Evolutionary conservation across 1,140 invertebrate species (phyloP), one percentile per base, ranked within the genome.

Genomic region (Tigriopus japonicus): DNA sequence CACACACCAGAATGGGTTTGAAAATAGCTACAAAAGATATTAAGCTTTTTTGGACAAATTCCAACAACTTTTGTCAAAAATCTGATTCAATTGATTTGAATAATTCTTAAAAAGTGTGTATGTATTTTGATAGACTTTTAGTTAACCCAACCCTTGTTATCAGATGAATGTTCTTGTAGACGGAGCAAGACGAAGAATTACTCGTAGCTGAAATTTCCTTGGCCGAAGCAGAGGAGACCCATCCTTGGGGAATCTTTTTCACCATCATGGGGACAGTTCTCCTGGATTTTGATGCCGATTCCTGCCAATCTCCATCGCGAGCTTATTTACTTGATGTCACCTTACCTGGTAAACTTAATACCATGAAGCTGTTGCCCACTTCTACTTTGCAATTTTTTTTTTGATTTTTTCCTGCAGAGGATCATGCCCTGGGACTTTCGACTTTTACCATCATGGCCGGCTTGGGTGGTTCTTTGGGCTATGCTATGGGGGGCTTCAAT

Each of bases 401-500:
- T 1, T 61, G 42, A 62, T 35, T 54, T 40, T 40, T 60, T 14
- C 52, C 52, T 62, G 3, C 63, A 81, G 88, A 91, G 74, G 91
- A 96, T 69, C 91, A 96, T 68, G 85, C 88, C 0, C 80, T 80
- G 65, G 92, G 93, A 0, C 72, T 97, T 1, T 94, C 88, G 63
- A 93, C 89, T 1, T 96, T 97, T 67, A 95, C 91, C 0, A 81
- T 95, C 60, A 94, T 96, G 89, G 91, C 92, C 1, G 93, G 92
- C 0, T 72, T 95, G 0, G 93, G 93, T 7, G 92, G 93, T 13
- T 87, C 87, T 65, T 79, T 95, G 69, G 93, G 92, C 0, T 96
- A 96, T 69, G 81, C 84, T 2, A 78, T 96, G 65, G 90, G 91
- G 14, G 90, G 86, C 0, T 84, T 95, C 23, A 85, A 95, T 69